Percentiles rank a stretch among this genome's conserved stretches.
These are phyloP conservation scores for Proisotoma minuta DNA, from an alignment of 2,888 invertebrate genomes.

Conservation along the genomic window DNA sequence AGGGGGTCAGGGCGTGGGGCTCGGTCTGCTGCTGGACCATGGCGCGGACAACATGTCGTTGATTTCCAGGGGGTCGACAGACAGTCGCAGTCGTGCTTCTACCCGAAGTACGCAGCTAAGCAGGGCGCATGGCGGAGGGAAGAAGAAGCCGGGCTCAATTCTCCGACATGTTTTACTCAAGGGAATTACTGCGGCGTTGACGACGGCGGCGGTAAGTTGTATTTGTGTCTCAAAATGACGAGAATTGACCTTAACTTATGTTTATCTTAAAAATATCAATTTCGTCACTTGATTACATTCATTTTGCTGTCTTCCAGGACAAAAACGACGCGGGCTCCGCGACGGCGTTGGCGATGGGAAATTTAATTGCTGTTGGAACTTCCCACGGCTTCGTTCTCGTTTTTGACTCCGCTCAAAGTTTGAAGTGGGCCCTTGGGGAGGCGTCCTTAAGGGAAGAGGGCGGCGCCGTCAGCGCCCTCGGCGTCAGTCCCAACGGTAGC, in stretches of 20 bases:
- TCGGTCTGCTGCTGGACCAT: no score
- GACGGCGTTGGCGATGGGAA: slow-evolving; percentile 71
- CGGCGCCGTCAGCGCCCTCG: slow-evolving; percentile 61
- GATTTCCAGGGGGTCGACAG: slow-evolving; percentile 48
- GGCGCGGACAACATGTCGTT: slow-evolving; percentile 48
- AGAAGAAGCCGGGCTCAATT: slow-evolving; percentile 58
- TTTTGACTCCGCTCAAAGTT: slow-evolving; percentile 77
- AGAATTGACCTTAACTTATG: neutral
- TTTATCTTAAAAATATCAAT: neutral
- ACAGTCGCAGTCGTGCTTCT: slow-evolving; percentile 48
- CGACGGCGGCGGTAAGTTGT: slow-evolving; percentile 70
- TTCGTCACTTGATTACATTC: neutral
- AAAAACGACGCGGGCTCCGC: slow-evolving; percentile 83
- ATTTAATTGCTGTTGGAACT: slow-evolving; percentile 84
- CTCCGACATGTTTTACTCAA: slow-evolving; percentile 75
- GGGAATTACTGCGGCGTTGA: slow-evolving; percentile 81
- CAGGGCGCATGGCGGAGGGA: slow-evolving; percentile 13
- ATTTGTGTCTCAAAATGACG: neutral
- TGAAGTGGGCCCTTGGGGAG: slow-evolving; percentile 77
- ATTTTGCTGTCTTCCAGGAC: slow-evolving; percentile 58
- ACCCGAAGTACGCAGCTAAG: slow-evolving; percentile 35
- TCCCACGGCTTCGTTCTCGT: slow-evolving; percentile 86
- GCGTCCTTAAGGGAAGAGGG: slow-evolving; percentile 55
- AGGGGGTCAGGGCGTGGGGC: no score
- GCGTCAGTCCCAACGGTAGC: slow-evolving; percentile 81